Percentiles rank a stretch among this genome's conserved stretches.
Evolutionary conservation across 2,888 invertebrate species (phyloP).

Genomic region (Pogonocherus hispidulus): DNA sequence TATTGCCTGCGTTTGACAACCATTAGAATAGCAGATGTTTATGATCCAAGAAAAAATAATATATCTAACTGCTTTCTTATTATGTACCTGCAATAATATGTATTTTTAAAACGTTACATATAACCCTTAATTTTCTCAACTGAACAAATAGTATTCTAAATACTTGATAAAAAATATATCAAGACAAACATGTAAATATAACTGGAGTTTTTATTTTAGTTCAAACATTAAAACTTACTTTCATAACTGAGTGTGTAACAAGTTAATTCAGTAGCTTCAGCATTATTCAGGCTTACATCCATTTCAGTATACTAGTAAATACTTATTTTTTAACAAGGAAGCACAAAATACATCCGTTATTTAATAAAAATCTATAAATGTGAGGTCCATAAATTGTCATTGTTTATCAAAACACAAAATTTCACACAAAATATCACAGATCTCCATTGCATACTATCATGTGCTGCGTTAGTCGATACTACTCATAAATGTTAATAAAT

Average conservation of each 20-base stretch:
- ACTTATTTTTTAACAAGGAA: conserved; percentile 1
- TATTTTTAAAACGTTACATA: too few species aligned
- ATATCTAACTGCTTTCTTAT: not conserved
- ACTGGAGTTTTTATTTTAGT: not conserved
- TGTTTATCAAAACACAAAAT: conserved; percentile 49
- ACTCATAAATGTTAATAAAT: too few species aligned
- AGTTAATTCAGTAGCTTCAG: conserved; percentile 57
- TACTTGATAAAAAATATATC: not conserved
- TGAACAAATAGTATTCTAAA: not conserved
- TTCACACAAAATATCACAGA: conserved; percentile 40
- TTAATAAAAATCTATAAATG: conserved; percentile 1
- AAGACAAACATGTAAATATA: not conserved
- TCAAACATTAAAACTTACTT: conserved; percentile 47
- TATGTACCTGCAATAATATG: not conserved
- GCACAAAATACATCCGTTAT: not conserved
- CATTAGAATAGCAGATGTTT: conserved; percentile 68
- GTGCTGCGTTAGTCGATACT: conserved; percentile 26
- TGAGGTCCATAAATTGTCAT: conserved; percentile 17
- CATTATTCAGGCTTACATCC: conserved; percentile 38
- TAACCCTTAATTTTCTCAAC: not conserved
- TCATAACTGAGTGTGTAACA: conserved; percentile 56
- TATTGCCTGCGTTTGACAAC: conserved; percentile 75
- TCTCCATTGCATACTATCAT: conserved; percentile 48
- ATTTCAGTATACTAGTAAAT: not conserved
- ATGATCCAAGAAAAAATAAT: not conserved